These are phyloP conservation scores for Hofmannophila pseudospretella DNA, from an alignment of 2,888 invertebrate genomes.

Conservation along the genomic window DNA sequence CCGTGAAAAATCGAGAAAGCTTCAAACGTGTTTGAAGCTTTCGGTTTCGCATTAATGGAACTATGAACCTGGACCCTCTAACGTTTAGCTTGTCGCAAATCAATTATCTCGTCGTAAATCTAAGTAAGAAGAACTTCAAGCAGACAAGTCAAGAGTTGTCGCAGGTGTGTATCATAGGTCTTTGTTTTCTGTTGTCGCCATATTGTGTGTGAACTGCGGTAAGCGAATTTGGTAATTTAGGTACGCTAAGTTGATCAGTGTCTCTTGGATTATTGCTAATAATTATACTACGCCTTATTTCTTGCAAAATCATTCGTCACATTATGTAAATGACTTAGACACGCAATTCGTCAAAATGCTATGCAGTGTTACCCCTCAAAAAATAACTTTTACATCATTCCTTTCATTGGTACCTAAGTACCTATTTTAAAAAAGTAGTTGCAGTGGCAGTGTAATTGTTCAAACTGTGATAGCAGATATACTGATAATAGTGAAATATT, in stretches of 20 bases:
- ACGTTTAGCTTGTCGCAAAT: slow-evolving; percentile 99
- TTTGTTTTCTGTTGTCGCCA: slow-evolving; percentile 70
- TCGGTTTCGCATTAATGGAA: slow-evolving; percentile 94
- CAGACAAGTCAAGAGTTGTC: slow-evolving; percentile 92
- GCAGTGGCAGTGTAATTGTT: too few species aligned
- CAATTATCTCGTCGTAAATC: slow-evolving; percentile 96
- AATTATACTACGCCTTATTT: slow-evolving; percentile 14
- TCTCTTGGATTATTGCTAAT: slow-evolving; percentile 18
- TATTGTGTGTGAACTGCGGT: slow-evolving; percentile 46
- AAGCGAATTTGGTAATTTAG: too few species aligned
- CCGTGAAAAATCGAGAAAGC: slow-evolving; percentile 90
- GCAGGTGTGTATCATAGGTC: slow-evolving; percentile 83
- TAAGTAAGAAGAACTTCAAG: slow-evolving; percentile 97
- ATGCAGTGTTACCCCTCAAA: not conserved
- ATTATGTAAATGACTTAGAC: slow-evolving; percentile 12
- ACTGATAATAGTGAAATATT: too few species aligned
- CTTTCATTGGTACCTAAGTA: too few species aligned
- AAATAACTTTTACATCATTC: too few species aligned
- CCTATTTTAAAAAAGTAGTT: too few species aligned
- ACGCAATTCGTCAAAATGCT: not conserved
- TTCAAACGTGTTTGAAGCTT: slow-evolving; percentile 97
- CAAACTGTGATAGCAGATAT: too few species aligned
- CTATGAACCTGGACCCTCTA: slow-evolving; percentile 99
- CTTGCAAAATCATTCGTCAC: slow-evolving; percentile 24
- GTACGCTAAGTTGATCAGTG: slow-evolving; percentile 16